Evolutionary conservation across 2,113 vertebrate genomes (phyloP), one percentile per base, ranked within the genome.

Genomic region (Prunella fulvescens): DNA sequence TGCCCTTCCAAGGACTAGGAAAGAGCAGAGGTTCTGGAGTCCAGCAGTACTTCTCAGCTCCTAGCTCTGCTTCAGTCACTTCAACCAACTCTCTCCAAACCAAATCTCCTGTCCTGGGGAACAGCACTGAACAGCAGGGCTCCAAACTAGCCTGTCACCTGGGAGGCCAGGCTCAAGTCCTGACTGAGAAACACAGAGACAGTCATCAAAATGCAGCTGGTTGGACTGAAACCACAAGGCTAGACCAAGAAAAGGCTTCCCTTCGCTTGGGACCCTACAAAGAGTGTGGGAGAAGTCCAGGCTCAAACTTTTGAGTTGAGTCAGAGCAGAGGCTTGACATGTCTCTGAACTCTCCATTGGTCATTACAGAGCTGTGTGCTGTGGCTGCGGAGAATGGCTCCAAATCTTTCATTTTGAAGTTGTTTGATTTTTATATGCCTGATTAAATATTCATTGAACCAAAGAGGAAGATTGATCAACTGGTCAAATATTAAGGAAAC

Each of bases 401-500:
- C 60, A 62, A 14, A 78, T 40, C 5, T 69, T 53, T 70, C n/a
- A 20, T 47, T 37, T n/a, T 88, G 45, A 42, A 86, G 39, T 20
- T 45, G 23, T 58, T 83, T 86, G 62, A 53, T 31, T 86, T 86
- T 91, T 40, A 39, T 45, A 37, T 53, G 69, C 5, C 14, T 0
- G 1, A 65, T 69, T 56, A 93, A 82, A 69, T 66, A 77, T 65
- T 69, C 8, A 37, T 70, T 54, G 60, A 62, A 86, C 15, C 22
- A 69, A 65, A 73, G 17, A 57, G 48, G 25, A 95, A 86, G 28
- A 42, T 18, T 45, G 23, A 77, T 47, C 3, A 6, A 39, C 53
- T 24, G 37, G 44, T 72, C 53, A 90, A 88, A 82, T 86, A 69
- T 72, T 82, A 51, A 82, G 31, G 40, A 72, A 86, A 82, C 11